phyloP scores from a whole-genome alignment of 2,888 invertebrate genomes.

The Caenorhabditis virilis region DNA sequence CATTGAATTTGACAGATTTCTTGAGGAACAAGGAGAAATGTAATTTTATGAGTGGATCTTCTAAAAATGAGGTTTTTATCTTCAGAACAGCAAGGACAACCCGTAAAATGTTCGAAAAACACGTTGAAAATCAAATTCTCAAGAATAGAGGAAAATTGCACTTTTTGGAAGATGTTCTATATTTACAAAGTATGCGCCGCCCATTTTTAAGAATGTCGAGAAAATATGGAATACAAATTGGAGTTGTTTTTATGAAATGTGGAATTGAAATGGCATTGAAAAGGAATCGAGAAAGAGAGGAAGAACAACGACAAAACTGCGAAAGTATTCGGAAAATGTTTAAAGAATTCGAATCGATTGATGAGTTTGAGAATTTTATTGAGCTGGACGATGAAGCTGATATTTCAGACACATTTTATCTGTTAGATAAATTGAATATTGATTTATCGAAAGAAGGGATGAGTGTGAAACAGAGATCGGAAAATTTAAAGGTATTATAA shows the following conservation, averaged over 20 bases:
- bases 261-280: constrained; percentile 15
- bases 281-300: constrained; percentile 16
- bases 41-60: background rate
- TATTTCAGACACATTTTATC: background rate
- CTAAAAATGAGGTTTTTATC: background rate
- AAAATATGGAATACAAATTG: constrained; percentile 12
- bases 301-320: background rate
- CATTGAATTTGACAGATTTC: constrained; percentile 31
- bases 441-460: too few species aligned
- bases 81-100: constrained; percentile 3
- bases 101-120: constrained; percentile 16
- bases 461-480: too few species aligned
- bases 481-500: too few species aligned
- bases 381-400: background rate
- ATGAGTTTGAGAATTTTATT: background rate
- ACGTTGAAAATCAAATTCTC: constrained; percentile 4
- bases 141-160: background rate
- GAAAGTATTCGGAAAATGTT: constrained; percentile 19
- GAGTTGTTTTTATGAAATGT: constrained; percentile 15
- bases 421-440: background rate
- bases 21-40: background rate
- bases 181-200: constrained; percentile 51
- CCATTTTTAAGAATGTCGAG: constrained; percentile 35
- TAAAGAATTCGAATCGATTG: constrained; percentile 11
- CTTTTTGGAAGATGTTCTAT: constrained; percentile 41